Base-by-base conservation (phyloP, 2,888 invertebrate genomes). In the Oxytorus armatus region DNA sequence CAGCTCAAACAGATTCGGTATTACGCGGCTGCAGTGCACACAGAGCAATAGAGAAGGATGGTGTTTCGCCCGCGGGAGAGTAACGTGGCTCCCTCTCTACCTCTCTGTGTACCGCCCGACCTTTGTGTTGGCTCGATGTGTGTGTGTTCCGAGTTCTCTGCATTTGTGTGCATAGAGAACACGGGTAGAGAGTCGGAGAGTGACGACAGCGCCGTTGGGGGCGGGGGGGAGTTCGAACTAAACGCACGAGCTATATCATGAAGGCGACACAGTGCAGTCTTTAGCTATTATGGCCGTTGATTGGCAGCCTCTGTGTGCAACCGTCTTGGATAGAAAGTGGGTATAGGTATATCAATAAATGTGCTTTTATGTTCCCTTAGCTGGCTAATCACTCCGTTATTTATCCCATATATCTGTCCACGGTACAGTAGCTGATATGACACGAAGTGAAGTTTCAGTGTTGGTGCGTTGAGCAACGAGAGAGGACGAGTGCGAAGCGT, bases 1-100 rank as follows among this genome's bases (percentile, higher is more conserved):
- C 91, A 87, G 87, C 88, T 90, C 91, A 90, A 91, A 91, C 88
- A 90, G 89, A 90, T 90, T 90, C 89, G 88, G 88, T 87, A 90
- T 90, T 90, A 90, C 88, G 89, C 85, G 86, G 87, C 87, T 86
- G 85, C 83, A 83, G 87, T 87, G 88, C 85, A 90, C 85, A 89
- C 85, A 85, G 75, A 79, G 74, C 29, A 42, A 29, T 23, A 36
- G 14, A 16, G 49, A 69, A 42, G 36, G 59, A 70, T 74, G 18
- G 78, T 61, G 65, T 53, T 70, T 55, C 68, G 79, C 74, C 55
- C 61, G 59, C 74, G 74, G 72, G 79, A 68, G 79, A 61, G 66
- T 47, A 57, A 51, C 72, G 14, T 57, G 55, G 59, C 72, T 69
- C 69, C 39, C 74, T 59, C 51, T 66, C 36, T 47, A 16, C 44